Evolutionary conservation across 2,113 vertebrate genomes (phyloP).

Genomic region (Spermophilus dauricus): DNA sequence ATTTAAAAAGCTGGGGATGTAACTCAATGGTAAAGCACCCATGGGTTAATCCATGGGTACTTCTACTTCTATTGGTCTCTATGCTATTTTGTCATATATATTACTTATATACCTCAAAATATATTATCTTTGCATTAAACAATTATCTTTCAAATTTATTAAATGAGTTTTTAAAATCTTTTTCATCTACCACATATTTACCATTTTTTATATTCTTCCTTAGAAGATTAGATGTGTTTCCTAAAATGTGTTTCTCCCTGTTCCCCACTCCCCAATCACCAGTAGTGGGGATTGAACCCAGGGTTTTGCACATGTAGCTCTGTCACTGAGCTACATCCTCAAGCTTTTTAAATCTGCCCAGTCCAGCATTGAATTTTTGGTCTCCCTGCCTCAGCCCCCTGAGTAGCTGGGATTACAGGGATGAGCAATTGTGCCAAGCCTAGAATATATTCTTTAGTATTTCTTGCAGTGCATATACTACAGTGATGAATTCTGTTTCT

Average conservation of each 20-base stretch:
- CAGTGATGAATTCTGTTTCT: neutral
- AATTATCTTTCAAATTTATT: neutral
- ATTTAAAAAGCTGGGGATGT: neutral
- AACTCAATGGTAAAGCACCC: neutral
- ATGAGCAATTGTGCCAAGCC: neutral
- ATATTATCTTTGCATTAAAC: neutral
- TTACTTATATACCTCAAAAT: neutral
- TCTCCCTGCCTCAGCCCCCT: too few relatives aligned
- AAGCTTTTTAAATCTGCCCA: too few relatives aligned
- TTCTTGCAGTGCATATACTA: neutral
- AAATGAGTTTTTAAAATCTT: neutral
- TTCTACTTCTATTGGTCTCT: constrained; percentile 8
- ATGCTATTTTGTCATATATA: neutral
- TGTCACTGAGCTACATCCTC: too few relatives aligned
- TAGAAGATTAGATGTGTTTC: neutral
- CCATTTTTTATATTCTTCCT: neutral
- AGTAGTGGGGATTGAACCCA: too few relatives aligned
- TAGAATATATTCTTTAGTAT: neutral
- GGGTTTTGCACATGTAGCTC: too few relatives aligned
- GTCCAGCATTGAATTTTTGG: too few relatives aligned
- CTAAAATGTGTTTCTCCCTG: neutral
- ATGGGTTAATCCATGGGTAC: neutral
- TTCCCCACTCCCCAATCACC: too few relatives aligned
- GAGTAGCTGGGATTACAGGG: neutral
- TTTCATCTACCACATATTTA: neutral